Conservation (phyloP, 2,797 vertebrate genomes). For the Squalus acanthias region DNA sequence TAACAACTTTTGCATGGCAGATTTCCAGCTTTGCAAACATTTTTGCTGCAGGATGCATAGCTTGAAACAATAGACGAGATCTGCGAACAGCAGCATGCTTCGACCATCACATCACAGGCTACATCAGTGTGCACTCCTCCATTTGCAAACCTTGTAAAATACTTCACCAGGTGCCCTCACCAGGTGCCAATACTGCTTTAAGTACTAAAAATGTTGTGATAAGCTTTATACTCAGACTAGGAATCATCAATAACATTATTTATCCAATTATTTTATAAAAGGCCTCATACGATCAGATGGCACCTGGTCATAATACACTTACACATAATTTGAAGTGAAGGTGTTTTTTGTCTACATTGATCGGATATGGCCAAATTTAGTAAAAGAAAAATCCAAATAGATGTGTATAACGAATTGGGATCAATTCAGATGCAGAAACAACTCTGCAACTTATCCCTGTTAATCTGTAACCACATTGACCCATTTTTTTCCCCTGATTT, state of each 20-base stretch:
- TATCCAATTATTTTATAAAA: neutral
- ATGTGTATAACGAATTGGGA: neutral
- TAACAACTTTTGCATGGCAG: neutral
- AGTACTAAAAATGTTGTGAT: neutral
- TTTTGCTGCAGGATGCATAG: neutral
- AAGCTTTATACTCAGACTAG: neutral
- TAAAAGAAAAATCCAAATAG: neutral
- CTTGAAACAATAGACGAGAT: neutral
- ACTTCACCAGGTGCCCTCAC: neutral
- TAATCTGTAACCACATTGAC: neutral
- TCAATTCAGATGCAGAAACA: neutral
- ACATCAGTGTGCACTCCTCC: neutral
- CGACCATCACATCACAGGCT: neutral
- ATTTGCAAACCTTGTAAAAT: neutral
- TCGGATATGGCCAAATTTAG: neutral
- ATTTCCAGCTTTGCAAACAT: neutral
- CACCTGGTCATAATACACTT: neutral
- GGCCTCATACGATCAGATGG: neutral
- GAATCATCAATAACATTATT: neutral
- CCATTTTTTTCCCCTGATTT: neutral
- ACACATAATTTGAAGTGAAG: neutral
- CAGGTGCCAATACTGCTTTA: neutral
- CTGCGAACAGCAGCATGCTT: neutral
- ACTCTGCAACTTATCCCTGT: neutral
- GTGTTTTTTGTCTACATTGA: neutral